Percentiles rank a stretch among this genome's conserved stretches.
Conservation (phyloP, 2,113 vertebrate species). For the Dicrurus megarhynchus region DNA sequence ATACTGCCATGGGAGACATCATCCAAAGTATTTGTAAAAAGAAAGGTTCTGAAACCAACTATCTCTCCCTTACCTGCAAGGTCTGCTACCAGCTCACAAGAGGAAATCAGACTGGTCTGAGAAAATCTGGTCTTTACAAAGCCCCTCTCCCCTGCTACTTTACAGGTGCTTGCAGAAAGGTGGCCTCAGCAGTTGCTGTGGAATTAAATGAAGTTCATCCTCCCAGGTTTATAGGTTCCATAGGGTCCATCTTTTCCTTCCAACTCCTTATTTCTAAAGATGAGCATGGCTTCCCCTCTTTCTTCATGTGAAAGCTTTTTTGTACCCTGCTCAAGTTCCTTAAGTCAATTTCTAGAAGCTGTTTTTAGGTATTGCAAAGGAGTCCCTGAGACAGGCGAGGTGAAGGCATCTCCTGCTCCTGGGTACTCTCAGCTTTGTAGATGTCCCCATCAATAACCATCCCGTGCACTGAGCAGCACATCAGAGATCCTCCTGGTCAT, state of each 20-base stretch:
- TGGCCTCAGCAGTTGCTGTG: background rate
- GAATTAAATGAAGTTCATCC: background rate
- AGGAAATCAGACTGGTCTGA: background rate
- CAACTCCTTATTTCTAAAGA: background rate
- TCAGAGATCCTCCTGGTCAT: background rate
- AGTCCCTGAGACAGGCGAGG: background rate
- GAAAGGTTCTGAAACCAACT: background rate
- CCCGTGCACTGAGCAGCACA: background rate
- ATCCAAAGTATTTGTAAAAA: background rate
- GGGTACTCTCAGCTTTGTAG: background rate
- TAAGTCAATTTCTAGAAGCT: background rate
- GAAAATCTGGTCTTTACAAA: background rate
- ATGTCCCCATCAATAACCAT: background rate
- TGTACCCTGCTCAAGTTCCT: background rate
- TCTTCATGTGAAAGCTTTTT: background rate
- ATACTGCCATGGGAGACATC: fast-evolving
- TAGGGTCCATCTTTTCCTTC: background rate
- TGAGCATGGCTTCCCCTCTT: background rate
- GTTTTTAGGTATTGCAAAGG: background rate
- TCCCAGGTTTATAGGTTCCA: background rate
- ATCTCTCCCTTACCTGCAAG: background rate
- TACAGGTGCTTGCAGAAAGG: background rate
- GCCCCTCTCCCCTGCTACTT: background rate
- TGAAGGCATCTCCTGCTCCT: background rate
- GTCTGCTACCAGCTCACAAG: background rate